Conservation (phyloP, 2,113 vertebrate genomes). For the Chionomys nivalis region DNA sequence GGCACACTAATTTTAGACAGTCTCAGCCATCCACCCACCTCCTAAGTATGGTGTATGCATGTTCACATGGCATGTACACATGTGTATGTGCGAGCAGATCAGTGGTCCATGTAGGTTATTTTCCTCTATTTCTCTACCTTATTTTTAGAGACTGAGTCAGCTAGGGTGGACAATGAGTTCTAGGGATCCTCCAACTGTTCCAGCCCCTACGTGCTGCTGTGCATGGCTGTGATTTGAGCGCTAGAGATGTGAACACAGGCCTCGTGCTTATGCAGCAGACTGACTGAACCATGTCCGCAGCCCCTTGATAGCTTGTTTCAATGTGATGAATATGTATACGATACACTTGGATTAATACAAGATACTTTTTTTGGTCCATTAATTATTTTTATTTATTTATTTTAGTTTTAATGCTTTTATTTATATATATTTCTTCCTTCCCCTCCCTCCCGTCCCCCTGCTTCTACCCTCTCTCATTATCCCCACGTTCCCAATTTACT, state of each 20-base stretch:
- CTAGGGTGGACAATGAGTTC: too few species aligned
- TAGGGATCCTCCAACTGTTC: background rate
- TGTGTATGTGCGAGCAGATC: background rate
- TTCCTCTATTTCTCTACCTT: background rate
- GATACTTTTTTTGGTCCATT: background rate
- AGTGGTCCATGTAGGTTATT: background rate
- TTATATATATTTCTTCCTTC: too few species aligned
- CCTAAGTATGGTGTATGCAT: background rate
- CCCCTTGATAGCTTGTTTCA: background rate
- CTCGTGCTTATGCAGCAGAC: background rate
- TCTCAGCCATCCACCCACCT: background rate
- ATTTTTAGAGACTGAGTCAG: background rate
- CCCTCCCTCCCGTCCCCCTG: too few species aligned
- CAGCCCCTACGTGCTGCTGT: background rate
- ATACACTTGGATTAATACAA: background rate
- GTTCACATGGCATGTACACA: background rate
- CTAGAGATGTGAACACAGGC: background rate
- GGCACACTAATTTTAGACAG: constrained; percentile 33
- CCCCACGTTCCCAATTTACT: too few species aligned
- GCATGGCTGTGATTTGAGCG: background rate
- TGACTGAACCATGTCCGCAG: background rate
- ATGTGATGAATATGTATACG: background rate
- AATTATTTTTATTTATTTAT: too few species aligned
- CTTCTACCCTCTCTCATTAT: too few species aligned
- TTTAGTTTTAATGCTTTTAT: too few species aligned